Conservation (phyloP, 2,888 invertebrate species). For the Fissipunctia ypsillon region DNA sequence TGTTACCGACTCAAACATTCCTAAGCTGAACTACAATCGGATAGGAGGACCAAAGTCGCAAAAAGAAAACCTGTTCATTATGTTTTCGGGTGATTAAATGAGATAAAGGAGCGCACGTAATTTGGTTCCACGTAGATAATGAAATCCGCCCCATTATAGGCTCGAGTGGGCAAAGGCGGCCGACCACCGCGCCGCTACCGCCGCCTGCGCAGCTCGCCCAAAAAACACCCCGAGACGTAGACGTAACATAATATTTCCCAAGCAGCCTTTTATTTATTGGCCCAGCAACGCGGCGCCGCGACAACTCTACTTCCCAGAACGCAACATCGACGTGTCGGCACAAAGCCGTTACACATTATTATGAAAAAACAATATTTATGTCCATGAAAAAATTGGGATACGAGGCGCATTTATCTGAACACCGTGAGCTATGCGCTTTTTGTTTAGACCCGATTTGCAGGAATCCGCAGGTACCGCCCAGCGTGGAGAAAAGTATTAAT, state of each 20-base stretch:
- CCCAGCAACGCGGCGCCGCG: constrained; percentile 85
- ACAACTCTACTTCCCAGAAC: constrained; percentile 88
- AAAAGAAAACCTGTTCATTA: constrained; percentile 50
- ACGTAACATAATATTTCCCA: constrained; percentile 90
- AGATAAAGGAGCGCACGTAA: constrained; percentile 66
- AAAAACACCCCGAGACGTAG: constrained; percentile 87
- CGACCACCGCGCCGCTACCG: constrained; percentile 78
- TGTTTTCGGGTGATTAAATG: constrained; percentile 58
- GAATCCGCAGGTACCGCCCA: constrained; percentile 86
- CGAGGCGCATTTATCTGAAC: constrained; percentile 86
- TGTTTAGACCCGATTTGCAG: constrained; percentile 85
- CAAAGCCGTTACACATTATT: constrained; percentile 88
- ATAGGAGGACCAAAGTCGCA: constrained; percentile 16
- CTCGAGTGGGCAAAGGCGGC: constrained; percentile 82
- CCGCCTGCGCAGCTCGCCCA: constrained; percentile 80
- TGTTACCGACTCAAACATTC: constrained; percentile 27
- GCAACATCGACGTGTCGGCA: constrained; percentile 84
- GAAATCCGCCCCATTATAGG: constrained; percentile 79
- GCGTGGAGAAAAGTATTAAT: constrained; percentile 81
- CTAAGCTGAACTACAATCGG: constrained; percentile 1
- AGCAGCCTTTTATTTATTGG: constrained; percentile 90
- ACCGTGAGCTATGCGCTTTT: constrained; percentile 87
- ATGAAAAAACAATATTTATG: constrained; percentile 90
- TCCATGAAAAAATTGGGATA: constrained; percentile 88
- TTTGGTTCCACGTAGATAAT: constrained; percentile 74